These are phyloP conservation scores for Chrysopilus asiliformis DNA, from an alignment of 2,888 invertebrate genomes.

Conservation along the genomic window DNA sequence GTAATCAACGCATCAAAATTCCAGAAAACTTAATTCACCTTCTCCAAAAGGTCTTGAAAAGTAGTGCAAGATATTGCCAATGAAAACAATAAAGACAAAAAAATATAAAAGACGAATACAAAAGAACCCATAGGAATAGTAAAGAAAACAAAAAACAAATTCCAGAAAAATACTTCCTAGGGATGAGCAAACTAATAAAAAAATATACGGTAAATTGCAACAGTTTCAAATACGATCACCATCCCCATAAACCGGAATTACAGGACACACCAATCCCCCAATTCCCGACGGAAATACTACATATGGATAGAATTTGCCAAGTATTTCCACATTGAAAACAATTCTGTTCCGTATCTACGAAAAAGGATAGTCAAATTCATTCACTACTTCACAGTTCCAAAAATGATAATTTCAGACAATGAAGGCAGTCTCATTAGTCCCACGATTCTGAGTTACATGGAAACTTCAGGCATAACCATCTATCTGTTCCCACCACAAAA, in stretches of 20 bases:
- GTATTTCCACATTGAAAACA: constrained; percentile 6
- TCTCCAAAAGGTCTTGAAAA: constrained; percentile 6
- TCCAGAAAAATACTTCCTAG: constrained; percentile 4
- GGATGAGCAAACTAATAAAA: constrained; percentile 6
- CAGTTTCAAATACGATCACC: constrained; percentile 8
- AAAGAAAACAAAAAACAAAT: not conserved
- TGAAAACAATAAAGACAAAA: constrained; percentile 4
- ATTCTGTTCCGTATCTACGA: constrained; percentile 6
- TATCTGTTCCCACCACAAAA: constrained; percentile 4
- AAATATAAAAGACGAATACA: constrained; percentile 8
- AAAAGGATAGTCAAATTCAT: constrained; percentile 7
- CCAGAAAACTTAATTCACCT: constrained; percentile 3
- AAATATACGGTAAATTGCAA: constrained; percentile 7
- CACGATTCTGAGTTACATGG: constrained; percentile 2
- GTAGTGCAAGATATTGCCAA: constrained; percentile 4
- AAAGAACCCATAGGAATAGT: not conserved
- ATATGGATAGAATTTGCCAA: constrained; percentile 7
- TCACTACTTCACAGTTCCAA: constrained; percentile 9
- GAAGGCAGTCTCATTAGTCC: constrained; percentile 7
- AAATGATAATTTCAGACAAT: constrained; percentile 3
- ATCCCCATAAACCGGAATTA: constrained; percentile 6
- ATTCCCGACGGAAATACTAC: constrained; percentile 5
- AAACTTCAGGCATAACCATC: constrained; percentile 1
- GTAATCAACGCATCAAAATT: constrained; percentile 6
- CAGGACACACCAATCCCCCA: constrained; percentile 9